Evolutionary conservation across 2,888 invertebrate species (phyloP).

Genomic region (Tillus elongatus): DNA sequence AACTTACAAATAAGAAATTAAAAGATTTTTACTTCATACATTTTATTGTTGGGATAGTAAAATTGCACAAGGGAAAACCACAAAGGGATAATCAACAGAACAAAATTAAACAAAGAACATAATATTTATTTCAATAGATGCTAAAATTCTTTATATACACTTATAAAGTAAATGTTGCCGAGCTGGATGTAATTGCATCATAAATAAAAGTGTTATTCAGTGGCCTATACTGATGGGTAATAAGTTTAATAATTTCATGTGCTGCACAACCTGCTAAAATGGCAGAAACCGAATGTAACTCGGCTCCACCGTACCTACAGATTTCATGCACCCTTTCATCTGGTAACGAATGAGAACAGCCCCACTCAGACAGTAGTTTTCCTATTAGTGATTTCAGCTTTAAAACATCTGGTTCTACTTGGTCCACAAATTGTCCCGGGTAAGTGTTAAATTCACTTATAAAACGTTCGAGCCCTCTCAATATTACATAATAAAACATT

Average conservation of each 20-base stretch:
- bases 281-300: slow-evolving; percentile 89
- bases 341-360: slow-evolving; percentile 61
- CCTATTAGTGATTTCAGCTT: slow-evolving; percentile 62
- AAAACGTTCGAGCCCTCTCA: slow-evolving; percentile 88
- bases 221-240: slow-evolving; percentile 93
- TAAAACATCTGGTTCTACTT: slow-evolving; percentile 83
- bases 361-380: slow-evolving; percentile 79
- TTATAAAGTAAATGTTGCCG: slow-evolving; percentile 72
- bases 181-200: slow-evolving; percentile 84
- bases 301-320: slow-evolving; percentile 89
- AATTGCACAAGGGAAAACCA: no score
- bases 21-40: no score
- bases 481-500: slow-evolving; percentile 81
- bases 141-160: no score
- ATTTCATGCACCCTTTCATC: slow-evolving; percentile 94
- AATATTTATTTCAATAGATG: neutral
- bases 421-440: slow-evolving; percentile 77
- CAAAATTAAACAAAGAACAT: no score
- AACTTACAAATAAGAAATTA: no score
- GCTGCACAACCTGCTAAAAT: slow-evolving; percentile 81
- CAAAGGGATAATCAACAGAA: no score
- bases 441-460: slow-evolving; percentile 78
- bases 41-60: no score
- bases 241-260: slow-evolving; percentile 91
- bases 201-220: slow-evolving; percentile 92